Evolutionary conservation across 2,113 vertebrate species (phyloP).

Genomic region (Platysteira castanea): DNA sequence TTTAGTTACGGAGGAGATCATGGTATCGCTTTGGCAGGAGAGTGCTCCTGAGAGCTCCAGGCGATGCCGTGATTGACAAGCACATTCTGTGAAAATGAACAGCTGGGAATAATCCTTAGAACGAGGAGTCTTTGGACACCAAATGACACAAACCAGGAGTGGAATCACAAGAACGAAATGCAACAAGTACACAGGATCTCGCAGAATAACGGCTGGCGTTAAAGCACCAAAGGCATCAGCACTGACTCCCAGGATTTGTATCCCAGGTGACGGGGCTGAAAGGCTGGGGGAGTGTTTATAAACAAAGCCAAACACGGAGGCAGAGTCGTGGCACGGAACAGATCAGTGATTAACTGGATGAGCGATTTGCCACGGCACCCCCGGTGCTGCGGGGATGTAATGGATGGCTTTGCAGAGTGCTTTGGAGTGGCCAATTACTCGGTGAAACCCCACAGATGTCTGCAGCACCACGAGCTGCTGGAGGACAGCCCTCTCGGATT

Average conservation of each 20-base stretch:
- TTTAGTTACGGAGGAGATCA: background rate
- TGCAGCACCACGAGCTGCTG: background rate
- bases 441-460: background rate
- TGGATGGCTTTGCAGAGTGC: conserved; percentile 6
- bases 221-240: background rate
- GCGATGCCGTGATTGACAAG: background rate
- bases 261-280: background rate
- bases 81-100: background rate
- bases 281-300: background rate
- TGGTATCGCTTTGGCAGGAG: background rate
- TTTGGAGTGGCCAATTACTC: background rate
- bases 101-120: background rate
- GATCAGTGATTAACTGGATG: background rate
- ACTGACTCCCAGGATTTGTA: accelerated
- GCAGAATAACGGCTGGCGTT: background rate
- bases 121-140: background rate
- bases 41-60: background rate
- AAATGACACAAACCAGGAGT: background rate
- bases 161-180: background rate
- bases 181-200: background rate
- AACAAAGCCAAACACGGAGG: background rate
- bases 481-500: background rate
- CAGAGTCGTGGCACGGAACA: background rate
- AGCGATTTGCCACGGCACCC: background rate
- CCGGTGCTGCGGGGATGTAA: background rate